Base-by-base conservation (phyloP, 2,888 invertebrate species). In the Ophion obscuratus region DNA sequence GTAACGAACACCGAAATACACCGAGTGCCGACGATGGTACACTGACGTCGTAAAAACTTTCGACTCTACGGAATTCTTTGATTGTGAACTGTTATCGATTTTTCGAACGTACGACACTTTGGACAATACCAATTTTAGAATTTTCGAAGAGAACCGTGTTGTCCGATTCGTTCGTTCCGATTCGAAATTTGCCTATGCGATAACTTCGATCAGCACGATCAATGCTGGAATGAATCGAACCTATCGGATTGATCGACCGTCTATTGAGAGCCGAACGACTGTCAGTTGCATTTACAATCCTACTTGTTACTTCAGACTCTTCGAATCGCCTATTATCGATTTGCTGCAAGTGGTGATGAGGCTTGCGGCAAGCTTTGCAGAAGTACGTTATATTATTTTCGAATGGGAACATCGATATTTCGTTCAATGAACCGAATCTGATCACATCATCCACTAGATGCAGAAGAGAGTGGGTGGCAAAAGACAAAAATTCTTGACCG, bases 301-400 rank as follows among this genome's bases (percentile, higher is more conserved):
- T 24, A 9, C 14, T 24, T n/a, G 24, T 14, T 2, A 47, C 40
- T 24, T 24, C 3, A 2, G 2, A n/a, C 31, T 53, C 47, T 57
- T 57, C 57, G 27, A 5, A 31, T 14, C 57, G 67, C 31, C 77
- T 67, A 10, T 77, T 77, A 2, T 47, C 10, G 11, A 77, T 77
- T 64, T 86, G 83, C 20, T 86, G 83, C 14, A 86, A 64, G n/a
- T 68, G 47, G 24, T 62, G 36, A 53, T 73, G 24, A 17, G 83
- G 81, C 64, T 83, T 81, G 64, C 76, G 66, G 44, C 75, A 76
- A 40, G 71, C 75, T n/a, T 73, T 68, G 5, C 85, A 70, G 24
- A 76, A 85, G 59, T 81, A 71, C 59, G 44, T 53, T 77, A 86
- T 81, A 5, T 73, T 84, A 44, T 84, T 84, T 64, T 86, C 74